Evolutionary conservation across 2,113 vertebrate species (phyloP).

Genomic region (Micromys minutus): DNA sequence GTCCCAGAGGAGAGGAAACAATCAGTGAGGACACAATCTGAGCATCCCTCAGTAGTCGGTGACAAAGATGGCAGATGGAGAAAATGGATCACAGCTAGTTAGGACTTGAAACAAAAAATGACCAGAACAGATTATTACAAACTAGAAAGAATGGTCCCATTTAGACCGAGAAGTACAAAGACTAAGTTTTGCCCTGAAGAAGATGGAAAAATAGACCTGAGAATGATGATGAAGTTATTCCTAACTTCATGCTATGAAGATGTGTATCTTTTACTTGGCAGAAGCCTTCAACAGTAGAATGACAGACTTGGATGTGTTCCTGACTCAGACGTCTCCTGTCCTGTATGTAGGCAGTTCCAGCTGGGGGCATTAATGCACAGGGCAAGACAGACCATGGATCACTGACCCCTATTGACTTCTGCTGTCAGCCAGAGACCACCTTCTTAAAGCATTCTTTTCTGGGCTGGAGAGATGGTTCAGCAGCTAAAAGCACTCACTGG

Average conservation of each 20-base stretch:
- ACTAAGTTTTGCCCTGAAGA: slow-evolving; percentile 95
- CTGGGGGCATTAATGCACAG: slow-evolving; percentile 98
- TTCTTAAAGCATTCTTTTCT: slow-evolving; percentile 64
- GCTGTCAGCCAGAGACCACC: slow-evolving; percentile 61
- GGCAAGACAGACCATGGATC: slow-evolving; percentile 96
- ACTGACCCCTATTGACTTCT: slow-evolving; percentile 95
- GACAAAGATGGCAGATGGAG: slow-evolving; percentile 99
- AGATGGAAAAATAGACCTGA: slow-evolving; percentile 99
- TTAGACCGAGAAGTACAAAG: slow-evolving; percentile 98
- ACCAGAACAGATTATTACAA: slow-evolving; percentile 94
- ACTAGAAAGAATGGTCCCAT: slow-evolving; percentile 96
- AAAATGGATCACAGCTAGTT: slow-evolving; percentile 98
- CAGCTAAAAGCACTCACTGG: neutral
- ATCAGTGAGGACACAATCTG: slow-evolving; percentile 97
- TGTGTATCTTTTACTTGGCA: slow-evolving; percentile 97
- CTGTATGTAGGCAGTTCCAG: slow-evolving; percentile 98
- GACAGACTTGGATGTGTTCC: slow-evolving; percentile 97
- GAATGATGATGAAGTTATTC: slow-evolving; percentile 98
- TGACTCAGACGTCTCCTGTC: slow-evolving; percentile 98
- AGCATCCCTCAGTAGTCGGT: slow-evolving; percentile 95
- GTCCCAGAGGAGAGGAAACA: slow-evolving; percentile 92
- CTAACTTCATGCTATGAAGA: slow-evolving; percentile 98
- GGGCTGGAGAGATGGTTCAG: neutral
- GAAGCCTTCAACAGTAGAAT: slow-evolving; percentile 95
- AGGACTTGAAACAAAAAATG: slow-evolving; percentile 90